Conservation (phyloP, 2,888 invertebrate species). For the Eupithecia abbreviata region DNA sequence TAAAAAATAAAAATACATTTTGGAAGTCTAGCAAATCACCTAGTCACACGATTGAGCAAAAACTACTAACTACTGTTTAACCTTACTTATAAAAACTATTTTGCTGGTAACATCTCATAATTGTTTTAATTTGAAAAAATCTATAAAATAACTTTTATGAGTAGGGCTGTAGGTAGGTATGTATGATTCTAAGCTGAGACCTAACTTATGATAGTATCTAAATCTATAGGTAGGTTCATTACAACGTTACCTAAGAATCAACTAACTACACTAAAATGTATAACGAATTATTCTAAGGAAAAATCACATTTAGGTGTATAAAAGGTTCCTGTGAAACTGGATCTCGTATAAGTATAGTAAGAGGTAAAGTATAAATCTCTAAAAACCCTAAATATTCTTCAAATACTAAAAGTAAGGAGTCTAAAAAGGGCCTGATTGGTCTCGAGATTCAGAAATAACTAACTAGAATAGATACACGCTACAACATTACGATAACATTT, state of each 20-base stretch:
- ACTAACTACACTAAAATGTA: conserved; percentile 67
- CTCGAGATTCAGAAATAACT: conserved; percentile 76
- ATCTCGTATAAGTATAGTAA: conserved; percentile 71
- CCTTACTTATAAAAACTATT: conserved; percentile 1
- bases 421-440: conserved; percentile 79
- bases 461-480: conserved; percentile 63
- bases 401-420: conserved; percentile 60
- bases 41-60: conserved; percentile 74
- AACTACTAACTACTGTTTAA: conserved; percentile 47
- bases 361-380: conserved; percentile 71
- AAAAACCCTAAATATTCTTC: conserved; percentile 72
- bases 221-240: conserved; percentile 37
- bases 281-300: conserved; percentile 69
- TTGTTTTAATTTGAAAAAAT: neutral
- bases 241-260: conserved; percentile 50
- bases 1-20: conserved; percentile 30
- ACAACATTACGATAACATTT: conserved; percentile 60
- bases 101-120: neutral
- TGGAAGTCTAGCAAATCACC: conserved; percentile 55
- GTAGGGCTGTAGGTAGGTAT: conserved; percentile 23
- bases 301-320: conserved; percentile 75
- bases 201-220: neutral
- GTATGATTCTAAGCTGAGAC: conserved; percentile 21
- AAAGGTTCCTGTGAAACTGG: conserved; percentile 74
- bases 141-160: neutral